Conservation (phyloP, 2,113 vertebrate species). For the Jacana jacana region DNA sequence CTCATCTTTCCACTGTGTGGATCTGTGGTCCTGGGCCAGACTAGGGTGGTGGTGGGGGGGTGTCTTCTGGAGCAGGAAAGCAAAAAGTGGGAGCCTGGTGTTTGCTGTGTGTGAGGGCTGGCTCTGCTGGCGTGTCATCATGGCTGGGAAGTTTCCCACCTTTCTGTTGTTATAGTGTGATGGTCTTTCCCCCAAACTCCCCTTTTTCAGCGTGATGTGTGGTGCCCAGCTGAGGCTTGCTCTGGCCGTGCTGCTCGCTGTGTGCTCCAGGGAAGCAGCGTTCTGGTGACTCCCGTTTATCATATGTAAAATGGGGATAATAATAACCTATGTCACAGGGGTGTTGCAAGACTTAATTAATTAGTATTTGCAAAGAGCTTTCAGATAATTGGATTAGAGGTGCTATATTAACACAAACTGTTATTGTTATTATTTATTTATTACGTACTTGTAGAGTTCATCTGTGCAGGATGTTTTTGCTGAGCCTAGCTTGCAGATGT, state of each 20-base stretch:
- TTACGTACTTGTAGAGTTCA: slow-evolving; percentile 31
- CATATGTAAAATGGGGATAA: slow-evolving; percentile 27
- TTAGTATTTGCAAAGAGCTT: slow-evolving; percentile 68
- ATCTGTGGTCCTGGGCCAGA: neutral
- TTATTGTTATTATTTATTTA: slow-evolving; percentile 71
- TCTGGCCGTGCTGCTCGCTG: rapidly evolving
- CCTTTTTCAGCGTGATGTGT: neutral
- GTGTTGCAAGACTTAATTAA: slow-evolving; percentile 62
- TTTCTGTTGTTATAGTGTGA: neutral
- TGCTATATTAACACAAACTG: slow-evolving; percentile 61
- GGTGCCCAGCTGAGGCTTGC: neutral
- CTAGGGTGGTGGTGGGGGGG: too few species aligned
- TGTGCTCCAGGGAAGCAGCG: neutral
- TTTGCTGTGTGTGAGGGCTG: neutral
- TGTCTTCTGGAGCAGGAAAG: neutral
- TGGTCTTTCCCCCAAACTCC: rapidly evolving
- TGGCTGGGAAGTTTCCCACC: neutral
- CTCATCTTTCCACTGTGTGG: neutral
- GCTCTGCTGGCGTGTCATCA: rapidly evolving
- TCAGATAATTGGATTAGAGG: slow-evolving; percentile 69
- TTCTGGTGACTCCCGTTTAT: slow-evolving; percentile 24
- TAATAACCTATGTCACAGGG: slow-evolving; percentile 62
- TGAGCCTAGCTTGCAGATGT: slow-evolving; percentile 1
- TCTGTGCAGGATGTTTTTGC: slow-evolving; percentile 36
- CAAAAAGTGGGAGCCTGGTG: neutral